Conservation (phyloP, 2,797 vertebrate genomes). For the Remorina albescens region DNA sequence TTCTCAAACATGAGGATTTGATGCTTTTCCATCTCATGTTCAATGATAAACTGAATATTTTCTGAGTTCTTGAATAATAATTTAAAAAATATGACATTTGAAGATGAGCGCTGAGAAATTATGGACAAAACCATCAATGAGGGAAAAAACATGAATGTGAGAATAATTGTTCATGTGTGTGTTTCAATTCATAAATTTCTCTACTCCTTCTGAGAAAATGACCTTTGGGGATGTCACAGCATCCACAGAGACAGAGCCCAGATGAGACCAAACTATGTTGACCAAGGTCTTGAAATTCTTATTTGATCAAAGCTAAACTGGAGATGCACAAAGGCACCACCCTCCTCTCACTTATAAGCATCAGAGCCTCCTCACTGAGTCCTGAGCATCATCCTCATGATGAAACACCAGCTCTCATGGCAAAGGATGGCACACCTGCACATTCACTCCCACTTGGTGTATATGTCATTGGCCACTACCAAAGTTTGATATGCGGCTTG, state of each 20-base stretch:
- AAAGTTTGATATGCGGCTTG: constrained; percentile 30
- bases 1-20: neutral
- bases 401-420: constrained; percentile 22
- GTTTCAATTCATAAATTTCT: neutral
- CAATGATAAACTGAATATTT: neutral
- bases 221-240: neutral
- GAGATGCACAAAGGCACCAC: constrained; percentile 2
- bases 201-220: neutral
- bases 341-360: constrained; percentile 8
- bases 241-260: neutral
- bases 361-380: constrained; percentile 22
- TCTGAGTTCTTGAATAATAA: too few species aligned
- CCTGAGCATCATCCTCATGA: constrained; percentile 14
- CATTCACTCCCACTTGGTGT: neutral
- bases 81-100: neutral
- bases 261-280: neutral
- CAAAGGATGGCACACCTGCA: constrained; percentile 42
- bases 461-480: constrained; percentile 13
- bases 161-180: too few species aligned
- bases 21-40: neutral
- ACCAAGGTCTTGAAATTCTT: neutral
- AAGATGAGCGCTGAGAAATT: neutral
- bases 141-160: too few species aligned
- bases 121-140: neutral
- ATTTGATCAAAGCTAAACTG: neutral